These are phyloP conservation scores for Pantala flavescens DNA, from an alignment of 1,140 invertebrate genomes.

Conservation along the genomic window DNA sequence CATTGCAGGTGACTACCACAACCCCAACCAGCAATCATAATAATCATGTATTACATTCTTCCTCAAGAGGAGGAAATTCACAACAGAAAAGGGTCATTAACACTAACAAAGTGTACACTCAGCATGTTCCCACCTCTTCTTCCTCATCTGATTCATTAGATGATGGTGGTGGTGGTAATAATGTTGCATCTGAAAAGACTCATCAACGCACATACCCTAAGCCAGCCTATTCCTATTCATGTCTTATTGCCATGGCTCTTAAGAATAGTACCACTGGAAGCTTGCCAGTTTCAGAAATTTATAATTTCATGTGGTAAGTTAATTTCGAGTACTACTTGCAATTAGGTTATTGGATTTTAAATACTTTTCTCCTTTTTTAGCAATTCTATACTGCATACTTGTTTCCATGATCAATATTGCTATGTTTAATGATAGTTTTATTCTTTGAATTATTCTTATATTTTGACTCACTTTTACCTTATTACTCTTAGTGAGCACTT, in stretches of 20 bases:
- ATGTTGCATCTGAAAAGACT: background rate
- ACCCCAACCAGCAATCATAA: background rate
- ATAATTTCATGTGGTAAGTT: constrained; percentile 95
- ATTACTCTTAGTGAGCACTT: constrained; percentile 85
- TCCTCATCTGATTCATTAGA: background rate
- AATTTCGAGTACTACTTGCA: background rate
- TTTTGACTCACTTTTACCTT: no score
- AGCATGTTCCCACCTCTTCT: background rate
- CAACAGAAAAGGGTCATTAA: background rate
- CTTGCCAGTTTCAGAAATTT: constrained; percentile 94
- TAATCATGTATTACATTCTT: background rate
- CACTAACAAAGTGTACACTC: background rate
- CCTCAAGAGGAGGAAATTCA: background rate
- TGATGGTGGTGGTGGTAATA: background rate
- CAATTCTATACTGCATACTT: no score
- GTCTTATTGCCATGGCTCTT: constrained; percentile 92
- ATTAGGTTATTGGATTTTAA: no score
- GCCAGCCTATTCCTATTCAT: constrained; percentile 94
- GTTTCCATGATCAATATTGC: no score
- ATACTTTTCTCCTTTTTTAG: no score
- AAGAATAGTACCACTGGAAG: constrained; percentile 92
- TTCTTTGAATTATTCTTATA: no score
- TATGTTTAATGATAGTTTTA: no score
- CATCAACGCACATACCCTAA: constrained; percentile 59
- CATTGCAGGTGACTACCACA: background rate